Conservation (phyloP, 2,888 invertebrate species). For the Polietes domitor region DNA sequence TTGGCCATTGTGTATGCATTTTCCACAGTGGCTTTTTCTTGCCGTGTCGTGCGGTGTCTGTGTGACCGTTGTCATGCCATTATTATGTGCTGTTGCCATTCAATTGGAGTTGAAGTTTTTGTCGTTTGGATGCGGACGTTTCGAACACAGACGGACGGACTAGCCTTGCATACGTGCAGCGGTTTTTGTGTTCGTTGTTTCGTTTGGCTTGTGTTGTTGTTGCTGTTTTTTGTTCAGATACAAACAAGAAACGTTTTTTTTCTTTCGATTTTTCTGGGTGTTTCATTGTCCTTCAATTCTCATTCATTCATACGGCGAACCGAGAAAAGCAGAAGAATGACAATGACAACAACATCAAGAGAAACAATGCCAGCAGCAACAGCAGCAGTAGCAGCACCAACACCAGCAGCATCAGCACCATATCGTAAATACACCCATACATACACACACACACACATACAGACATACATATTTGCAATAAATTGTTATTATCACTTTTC, state of each 20-base stretch:
- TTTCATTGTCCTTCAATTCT: slow-evolving; percentile 38
- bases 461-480: slow-evolving; percentile 70
- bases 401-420: slow-evolving; percentile 1
- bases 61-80: slow-evolving; percentile 13
- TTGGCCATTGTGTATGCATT: not conserved
- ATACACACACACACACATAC: slow-evolving; percentile 14
- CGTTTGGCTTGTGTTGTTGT: slow-evolving; percentile 70
- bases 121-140: slow-evolving; percentile 46
- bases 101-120: slow-evolving; percentile 57
- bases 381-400: not conserved
- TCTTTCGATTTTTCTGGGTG: slow-evolving; percentile 68
- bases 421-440: not conserved
- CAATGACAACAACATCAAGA: slow-evolving; percentile 35
- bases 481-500: slow-evolving; percentile 79
- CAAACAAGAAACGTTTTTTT: slow-evolving; percentile 70
- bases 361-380: slow-evolving; percentile 18
- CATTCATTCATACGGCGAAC: slow-evolving; percentile 34
- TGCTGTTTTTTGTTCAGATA: slow-evolving; percentile 65
- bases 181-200: slow-evolving; percentile 42
- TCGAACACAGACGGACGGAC: not conserved
- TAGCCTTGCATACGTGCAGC: slow-evolving; percentile 44
- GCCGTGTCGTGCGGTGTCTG: slow-evolving; percentile 20
- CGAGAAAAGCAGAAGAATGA: slow-evolving; percentile 27
- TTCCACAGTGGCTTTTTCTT: not conserved
- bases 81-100: slow-evolving; percentile 55